Base-by-base conservation (phyloP, 2,113 vertebrate genomes). In the Notarius quadriscutis region DNA sequence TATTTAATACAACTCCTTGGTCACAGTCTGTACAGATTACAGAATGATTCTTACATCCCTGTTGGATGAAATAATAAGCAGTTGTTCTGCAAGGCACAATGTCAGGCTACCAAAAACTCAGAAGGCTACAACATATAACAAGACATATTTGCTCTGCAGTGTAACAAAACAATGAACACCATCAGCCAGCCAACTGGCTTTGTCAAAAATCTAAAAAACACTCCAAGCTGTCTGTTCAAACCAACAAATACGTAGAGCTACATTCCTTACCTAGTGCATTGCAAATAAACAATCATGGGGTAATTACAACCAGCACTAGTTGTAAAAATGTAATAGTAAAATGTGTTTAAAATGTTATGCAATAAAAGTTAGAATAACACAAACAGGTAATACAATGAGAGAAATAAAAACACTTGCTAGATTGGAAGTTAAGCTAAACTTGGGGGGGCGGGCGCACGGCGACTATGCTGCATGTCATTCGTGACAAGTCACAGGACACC, bases 151-250 rank as follows among this genome's bases (percentile, higher is more conserved):
- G 87, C 89, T 89, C 89, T 89, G 92, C 92, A 94, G 69, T 89
- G 34, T 72, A 75, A 62, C 57, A 63, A 71, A 90, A 90, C 65
- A 53, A 55, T 90, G 65, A 83, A 84, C 86, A 88, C 88, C 87
- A 91, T 95, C 92, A 93, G 93, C 91, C 94, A 91, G 81, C 83
- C 62, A 90, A 88, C 63, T 90, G 94, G 94, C 93, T 88, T 94
- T 92, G 94, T 95, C 93, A 88, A 89, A 92, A 75, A 89, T 83
- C 83, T 89, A 57, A 57, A 41, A 83, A 62, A 89, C 67, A 48
- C 58, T 85, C 57, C 20, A 69, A 89, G 48, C 69, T 85, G 71
- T 86, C 87, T 91, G 83, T 51, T 81, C 86, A 75, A 90, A 89
- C 87, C 9, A 62, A 72, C 25, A 79, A 80, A 81, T 34, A 30